Base-by-base conservation (phyloP, 2,888 invertebrate genomes). In the Coleophora flavipennella region DNA sequence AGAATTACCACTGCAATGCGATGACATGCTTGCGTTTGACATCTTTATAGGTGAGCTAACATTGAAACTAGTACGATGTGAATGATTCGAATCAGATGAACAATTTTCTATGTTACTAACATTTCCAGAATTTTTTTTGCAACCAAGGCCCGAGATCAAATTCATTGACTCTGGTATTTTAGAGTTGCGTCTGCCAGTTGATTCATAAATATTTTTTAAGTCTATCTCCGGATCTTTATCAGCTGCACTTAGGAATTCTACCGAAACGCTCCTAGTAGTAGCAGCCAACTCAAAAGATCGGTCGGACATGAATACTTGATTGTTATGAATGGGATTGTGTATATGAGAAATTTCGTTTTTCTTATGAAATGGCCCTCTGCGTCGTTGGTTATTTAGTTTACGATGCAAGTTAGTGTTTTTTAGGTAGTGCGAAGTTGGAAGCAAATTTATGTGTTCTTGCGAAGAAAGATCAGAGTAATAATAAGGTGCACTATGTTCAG, bases 401-500 rank as follows among this genome's bases (percentile, higher is more conserved):
- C 85, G 76, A 55, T 84, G 81, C 40, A 81, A 65, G 51, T 83
- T 83, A 48, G 85, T 83, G 57, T 84, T 85, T 55, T 86, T 86
- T 46, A 84, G 60, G 46, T 66, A 85, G 56, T 83, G 83, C 41
- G 79, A 77, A 39, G 76, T 74, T 39, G 78, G 74, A 35, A 81
- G 49, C 39, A 80, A 55, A 51, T 86, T 84, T 42, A 86, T 78
- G 49, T 86, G 81, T 47, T 85, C 85, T 54, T 85, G 85, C 2
- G 85, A 77, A 51, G 83, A 90, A 36, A 90, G 81, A 67, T 95
- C 95, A 0, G 95, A 94, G 65, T 95, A 95, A 60, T 95, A 95
- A 60, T 95, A 95, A 0, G 95, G 94, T 27, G 93, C 93, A 40
- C 90, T 88, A 45, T 90, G 89, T 48, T 90, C 90, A 12, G 85